phyloP scores from a whole-genome alignment of 2,888 invertebrate species.

The Cantharis rufa region DNA sequence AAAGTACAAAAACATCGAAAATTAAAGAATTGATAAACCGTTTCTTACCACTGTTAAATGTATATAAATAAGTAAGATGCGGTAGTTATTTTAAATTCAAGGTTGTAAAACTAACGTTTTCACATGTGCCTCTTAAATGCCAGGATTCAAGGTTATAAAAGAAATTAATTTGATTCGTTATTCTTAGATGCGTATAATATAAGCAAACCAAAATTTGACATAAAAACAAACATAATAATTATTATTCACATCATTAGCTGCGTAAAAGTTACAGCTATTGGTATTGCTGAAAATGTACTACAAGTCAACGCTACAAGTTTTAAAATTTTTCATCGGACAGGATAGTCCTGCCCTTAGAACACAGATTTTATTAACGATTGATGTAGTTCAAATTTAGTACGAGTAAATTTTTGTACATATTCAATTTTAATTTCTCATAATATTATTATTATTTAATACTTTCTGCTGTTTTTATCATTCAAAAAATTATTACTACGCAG shows the following conservation, averaged over 20 bases:
- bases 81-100: conserved; percentile 2
- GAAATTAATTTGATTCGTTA: neutral
- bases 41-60: neutral
- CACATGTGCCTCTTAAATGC: neutral
- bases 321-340: neutral
- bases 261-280: neutral
- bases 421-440: too few species aligned
- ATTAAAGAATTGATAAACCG: neutral
- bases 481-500: too few species aligned
- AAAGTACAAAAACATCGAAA: neutral
- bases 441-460: too few species aligned
- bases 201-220: neutral
- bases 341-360: neutral
- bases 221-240: neutral
- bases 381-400: neutral
- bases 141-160: neutral
- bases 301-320: too few species aligned
- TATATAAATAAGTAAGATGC: neutral
- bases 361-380: neutral
- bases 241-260: neutral
- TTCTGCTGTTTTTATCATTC: too few species aligned
- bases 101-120: neutral
- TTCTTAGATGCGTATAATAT: neutral
- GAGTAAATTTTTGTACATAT: neutral
- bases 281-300: neutral